Evolutionary conservation across 2,113 vertebrate genomes (phyloP).

Genomic region (Sphaerodactylus townsendi): DNA sequence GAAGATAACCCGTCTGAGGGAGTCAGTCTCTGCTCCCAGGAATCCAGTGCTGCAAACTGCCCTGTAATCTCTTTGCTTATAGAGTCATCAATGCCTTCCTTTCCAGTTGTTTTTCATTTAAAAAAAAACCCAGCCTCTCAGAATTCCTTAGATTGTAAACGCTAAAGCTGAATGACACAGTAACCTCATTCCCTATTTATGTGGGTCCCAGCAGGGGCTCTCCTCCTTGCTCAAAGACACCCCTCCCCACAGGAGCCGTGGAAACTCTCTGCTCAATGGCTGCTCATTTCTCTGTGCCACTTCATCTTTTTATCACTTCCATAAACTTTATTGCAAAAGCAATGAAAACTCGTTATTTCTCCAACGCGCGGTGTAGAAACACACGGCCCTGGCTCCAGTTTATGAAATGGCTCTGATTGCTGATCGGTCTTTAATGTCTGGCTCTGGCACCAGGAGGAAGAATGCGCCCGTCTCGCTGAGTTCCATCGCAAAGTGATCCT

Average conservation of each 20-base stretch:
- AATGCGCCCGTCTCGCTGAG: not conserved
- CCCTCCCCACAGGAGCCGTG: too few species aligned
- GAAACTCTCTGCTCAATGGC: accelerated
- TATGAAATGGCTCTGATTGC: not conserved
- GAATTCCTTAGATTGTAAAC: accelerated
- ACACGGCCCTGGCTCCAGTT: accelerated
- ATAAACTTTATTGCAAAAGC: slow-evolving; percentile 65
- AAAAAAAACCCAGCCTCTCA: accelerated
- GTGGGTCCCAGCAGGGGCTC: not conserved
- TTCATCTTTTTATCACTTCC: slow-evolving; percentile 59
- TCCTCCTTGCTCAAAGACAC: accelerated
- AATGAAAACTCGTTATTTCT: slow-evolving; percentile 63
- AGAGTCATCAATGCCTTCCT: not conserved
- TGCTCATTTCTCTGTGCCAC: accelerated
- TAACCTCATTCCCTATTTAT: too few species aligned
- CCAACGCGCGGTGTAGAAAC: slow-evolving; percentile 1
- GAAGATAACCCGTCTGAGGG: not conserved
- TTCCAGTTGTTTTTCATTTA: not conserved
- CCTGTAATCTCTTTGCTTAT: too few species aligned
- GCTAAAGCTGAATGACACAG: too few species aligned
- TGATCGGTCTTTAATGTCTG: not conserved
- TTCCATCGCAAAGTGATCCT: not conserved
- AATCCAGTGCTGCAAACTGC: not conserved
- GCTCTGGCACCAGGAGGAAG: not conserved
- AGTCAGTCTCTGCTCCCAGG: not conserved